phyloP scores from a whole-genome alignment of 2,888 invertebrate genomes.

The Synanthedon vespiformis region DNA sequence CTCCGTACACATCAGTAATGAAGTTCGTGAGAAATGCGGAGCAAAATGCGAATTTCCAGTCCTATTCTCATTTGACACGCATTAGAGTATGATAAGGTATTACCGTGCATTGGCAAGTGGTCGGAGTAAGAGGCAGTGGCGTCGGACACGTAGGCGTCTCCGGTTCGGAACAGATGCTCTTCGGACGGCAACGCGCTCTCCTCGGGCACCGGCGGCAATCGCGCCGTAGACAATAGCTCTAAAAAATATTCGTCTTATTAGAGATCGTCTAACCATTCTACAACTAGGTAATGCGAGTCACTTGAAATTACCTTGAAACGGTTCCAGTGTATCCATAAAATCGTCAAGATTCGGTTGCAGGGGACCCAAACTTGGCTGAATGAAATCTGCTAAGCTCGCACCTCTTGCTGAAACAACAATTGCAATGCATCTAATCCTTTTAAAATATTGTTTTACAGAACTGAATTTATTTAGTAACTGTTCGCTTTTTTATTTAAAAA shows the following conservation, averaged over 20 bases:
- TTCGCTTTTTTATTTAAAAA: no score
- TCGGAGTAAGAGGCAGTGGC: background rate
- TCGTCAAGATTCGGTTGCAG: slow-evolving; percentile 97
- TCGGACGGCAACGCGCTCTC: slow-evolving; percentile 63
- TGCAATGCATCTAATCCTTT: no score
- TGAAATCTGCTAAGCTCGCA: slow-evolving; percentile 93
- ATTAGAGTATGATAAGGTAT: no score
- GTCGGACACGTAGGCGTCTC: slow-evolving; percentile 35
- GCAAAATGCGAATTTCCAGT: no score
- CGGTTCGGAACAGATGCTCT: slow-evolving; percentile 59
- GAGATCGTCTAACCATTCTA: background rate
- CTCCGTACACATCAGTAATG: no score
- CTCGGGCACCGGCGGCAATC: slow-evolving; percentile 73
- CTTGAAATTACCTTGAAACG: slow-evolving; percentile 73
- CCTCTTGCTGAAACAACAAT: slow-evolving; percentile 75
- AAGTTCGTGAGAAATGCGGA: no score
- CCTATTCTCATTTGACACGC: no score
- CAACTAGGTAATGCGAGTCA: background rate
- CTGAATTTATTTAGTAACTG: no score
- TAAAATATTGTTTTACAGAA: no score
- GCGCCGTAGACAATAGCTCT: slow-evolving; percentile 54
- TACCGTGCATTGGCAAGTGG: background rate
- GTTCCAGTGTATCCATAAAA: slow-evolving; percentile 92
- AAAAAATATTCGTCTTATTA: slow-evolving; percentile 8
- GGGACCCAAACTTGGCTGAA: slow-evolving; percentile 97